phyloP scores from a whole-genome alignment of 1,140 invertebrate species.

The Campoletis sonorensis region DNA sequence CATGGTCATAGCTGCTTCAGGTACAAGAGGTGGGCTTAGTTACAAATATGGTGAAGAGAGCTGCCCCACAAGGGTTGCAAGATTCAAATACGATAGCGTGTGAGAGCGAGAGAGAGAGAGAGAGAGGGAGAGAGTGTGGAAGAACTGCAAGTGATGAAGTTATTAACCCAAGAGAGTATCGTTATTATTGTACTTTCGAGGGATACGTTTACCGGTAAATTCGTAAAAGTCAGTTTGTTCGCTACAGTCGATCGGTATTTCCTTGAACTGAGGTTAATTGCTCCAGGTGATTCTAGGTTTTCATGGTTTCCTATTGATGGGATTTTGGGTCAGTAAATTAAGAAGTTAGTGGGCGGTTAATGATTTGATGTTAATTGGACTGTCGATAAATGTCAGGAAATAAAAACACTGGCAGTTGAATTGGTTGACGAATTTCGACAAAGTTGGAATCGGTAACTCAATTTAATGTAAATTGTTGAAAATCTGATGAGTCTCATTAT shows the following conservation, averaged over 20 bases:
- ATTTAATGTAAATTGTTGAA: too few relatives aligned
- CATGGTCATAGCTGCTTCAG: constrained; percentile 15
- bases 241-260: neutral
- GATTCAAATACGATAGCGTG: neutral
- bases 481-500: too few relatives aligned
- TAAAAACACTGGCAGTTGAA: neutral
- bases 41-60: constrained; percentile 24
- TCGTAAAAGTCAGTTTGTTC: neutral
- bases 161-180: neutral
- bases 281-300: neutral
- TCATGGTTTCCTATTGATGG: too few relatives aligned
- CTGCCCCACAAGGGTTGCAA: constrained; percentile 13
- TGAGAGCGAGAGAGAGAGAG: neutral
- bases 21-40: constrained; percentile 13
- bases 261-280: neutral
- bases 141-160: constrained; percentile 8
- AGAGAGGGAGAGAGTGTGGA: neutral
- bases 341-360: too few relatives aligned
- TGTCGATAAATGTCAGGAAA: neutral
- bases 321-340: too few relatives aligned
- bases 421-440: too few relatives aligned
- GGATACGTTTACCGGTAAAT: neutral
- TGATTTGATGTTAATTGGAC: neutral
- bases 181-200: neutral
- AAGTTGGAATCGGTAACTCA: too few relatives aligned